Percentiles rank a stretch among this genome's conserved stretches.
Conservation (phyloP, 2,888 invertebrate genomes). For the Crioceris asparagi region DNA sequence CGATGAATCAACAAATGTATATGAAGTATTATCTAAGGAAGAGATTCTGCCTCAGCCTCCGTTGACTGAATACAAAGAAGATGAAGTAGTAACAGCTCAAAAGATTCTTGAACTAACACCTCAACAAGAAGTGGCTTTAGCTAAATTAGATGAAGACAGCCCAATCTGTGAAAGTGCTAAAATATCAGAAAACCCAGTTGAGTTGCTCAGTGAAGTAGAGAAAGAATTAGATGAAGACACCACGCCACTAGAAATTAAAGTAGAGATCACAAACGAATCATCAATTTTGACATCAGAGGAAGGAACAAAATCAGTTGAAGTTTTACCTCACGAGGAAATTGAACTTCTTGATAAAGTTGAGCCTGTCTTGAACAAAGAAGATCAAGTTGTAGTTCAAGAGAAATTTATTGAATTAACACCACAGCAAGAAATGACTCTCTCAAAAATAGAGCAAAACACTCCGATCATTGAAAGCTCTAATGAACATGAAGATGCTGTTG, state of each 20-base stretch:
- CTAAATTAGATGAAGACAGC: neutral
- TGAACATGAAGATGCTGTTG: no score
- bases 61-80: neutral
- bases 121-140: neutral
- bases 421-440: no score
- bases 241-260: neutral
- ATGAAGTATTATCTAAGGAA: no score
- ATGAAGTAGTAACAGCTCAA: conserved; percentile 1
- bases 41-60: neutral
- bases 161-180: neutral
- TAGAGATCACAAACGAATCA: neutral
- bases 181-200: conserved; percentile 1
- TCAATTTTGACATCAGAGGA: conserved; percentile 4
- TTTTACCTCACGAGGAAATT: no score
- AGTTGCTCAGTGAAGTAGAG: conserved; percentile 2
- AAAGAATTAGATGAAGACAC: neutral
- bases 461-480: no score
- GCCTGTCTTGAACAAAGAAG: no score
- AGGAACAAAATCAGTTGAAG: conserved; percentile 1
- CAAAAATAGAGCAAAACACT: no score
- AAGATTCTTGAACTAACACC: neutral
- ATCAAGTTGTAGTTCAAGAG: no score
- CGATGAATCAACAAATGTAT: no score
- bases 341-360: no score
- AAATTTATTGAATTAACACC: no score